Conservation (phyloP, 2,797 vertebrate species). For the Lepus townsendii region DNA sequence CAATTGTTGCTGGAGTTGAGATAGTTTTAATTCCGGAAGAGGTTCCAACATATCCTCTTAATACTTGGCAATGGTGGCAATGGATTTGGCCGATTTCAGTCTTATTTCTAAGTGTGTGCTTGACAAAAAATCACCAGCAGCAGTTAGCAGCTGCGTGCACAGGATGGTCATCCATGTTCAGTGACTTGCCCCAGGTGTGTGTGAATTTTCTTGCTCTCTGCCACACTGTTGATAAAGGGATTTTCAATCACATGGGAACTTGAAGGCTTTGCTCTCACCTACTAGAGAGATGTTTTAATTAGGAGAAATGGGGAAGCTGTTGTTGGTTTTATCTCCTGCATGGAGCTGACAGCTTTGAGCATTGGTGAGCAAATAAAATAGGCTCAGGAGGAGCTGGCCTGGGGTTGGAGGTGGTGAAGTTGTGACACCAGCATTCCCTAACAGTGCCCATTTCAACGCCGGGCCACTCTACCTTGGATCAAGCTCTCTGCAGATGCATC, state of each 20-base stretch:
- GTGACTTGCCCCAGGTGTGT: slow-evolving; percentile 55
- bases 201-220: slow-evolving; percentile 66
- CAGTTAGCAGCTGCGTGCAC: slow-evolving; percentile 18
- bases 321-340: slow-evolving; percentile 39
- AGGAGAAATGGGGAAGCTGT: slow-evolving; percentile 39
- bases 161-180: slow-evolving; percentile 60
- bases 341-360: slow-evolving; percentile 39
- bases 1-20: not conserved
- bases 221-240: slow-evolving; percentile 66
- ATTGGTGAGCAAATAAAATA: slow-evolving; percentile 35
- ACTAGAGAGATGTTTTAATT: slow-evolving; percentile 71
- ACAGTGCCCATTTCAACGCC: too few relatives aligned
- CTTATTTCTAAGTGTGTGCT: slow-evolving; percentile 34
- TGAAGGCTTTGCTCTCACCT: slow-evolving; percentile 65
- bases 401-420: too few relatives aligned
- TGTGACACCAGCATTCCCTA: too few relatives aligned
- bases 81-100: slow-evolving; percentile 45
- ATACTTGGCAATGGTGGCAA: not conserved
- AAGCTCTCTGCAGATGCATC: too few relatives aligned
- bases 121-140: slow-evolving; percentile 26
- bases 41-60: not conserved
- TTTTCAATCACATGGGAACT: slow-evolving; percentile 66
- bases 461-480: too few relatives aligned
- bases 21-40: not conserved
- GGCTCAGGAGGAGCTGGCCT: not conserved